phyloP scores from a whole-genome alignment of 2,888 invertebrate genomes.

The Lasioglossum pauxillum region DNA sequence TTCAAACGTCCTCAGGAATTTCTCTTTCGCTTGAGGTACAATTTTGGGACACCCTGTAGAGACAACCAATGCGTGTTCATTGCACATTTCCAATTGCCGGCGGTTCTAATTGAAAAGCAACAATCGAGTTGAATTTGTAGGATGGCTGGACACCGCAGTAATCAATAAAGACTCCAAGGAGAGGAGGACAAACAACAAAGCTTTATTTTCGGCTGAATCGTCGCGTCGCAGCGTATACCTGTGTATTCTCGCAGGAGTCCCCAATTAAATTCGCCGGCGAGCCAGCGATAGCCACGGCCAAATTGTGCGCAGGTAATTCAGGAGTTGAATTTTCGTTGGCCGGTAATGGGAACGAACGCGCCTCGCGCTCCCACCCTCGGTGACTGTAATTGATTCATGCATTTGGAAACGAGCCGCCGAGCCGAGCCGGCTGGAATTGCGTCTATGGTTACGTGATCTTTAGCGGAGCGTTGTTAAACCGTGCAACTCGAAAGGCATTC shows the following conservation, averaged over 20 bases:
- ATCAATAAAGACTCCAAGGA: no score
- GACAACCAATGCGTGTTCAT: no score
- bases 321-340: not conserved
- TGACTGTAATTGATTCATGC: slow-evolving; percentile 41
- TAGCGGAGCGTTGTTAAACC: not conserved
- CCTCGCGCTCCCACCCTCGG: not conserved
- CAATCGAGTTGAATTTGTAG: no score
- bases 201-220: no score
- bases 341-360: slow-evolving; percentile 19
- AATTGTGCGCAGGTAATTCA: slow-evolving; percentile 12
- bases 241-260: not conserved
- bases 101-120: no score
- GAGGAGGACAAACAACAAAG: no score
- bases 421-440: slow-evolving; percentile 14
- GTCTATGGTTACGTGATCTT: slow-evolving; percentile 30
- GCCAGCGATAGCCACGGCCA: not conserved
- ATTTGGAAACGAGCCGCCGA: slow-evolving; percentile 4
- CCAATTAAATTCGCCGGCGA: not conserved
- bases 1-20: no score
- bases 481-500: slow-evolving; percentile 23
- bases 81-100: no score
- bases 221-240: not conserved
- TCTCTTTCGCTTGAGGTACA: no score
- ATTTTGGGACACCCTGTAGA: no score
- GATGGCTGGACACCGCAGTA: no score